Base-by-base conservation (phyloP, 2,113 vertebrate genomes). In the Calyptomena viridis region DNA sequence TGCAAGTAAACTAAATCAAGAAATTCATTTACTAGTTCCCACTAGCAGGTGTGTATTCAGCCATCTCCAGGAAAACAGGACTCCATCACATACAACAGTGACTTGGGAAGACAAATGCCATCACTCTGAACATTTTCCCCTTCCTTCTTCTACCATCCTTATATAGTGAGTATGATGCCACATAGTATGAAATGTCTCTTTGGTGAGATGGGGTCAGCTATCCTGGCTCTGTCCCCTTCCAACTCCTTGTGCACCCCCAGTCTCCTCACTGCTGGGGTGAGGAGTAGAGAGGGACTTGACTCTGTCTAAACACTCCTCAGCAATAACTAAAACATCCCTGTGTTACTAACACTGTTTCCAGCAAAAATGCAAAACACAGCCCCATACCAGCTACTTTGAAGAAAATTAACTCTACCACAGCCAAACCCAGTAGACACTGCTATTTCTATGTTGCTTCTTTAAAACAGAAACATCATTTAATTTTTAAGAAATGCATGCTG, bases 191-290 rank as follows among this genome's bases (percentile, higher is more conserved):
- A 35, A 31, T 31, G 25, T 42, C 40, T 9, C 63, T 69, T 11
- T 63, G 30, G 5, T 15, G 39, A 27, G 2, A 4, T 62, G 40
- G 12, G 1, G 3, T 49, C 72, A 37, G 18, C 25, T 49, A 27
- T 56, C 31, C 49, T 63, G 69, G 11, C 63, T 83, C n/a, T 42
- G 40, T 56, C 47, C 18, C 25, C 35, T 69, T 40, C 55, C 1
- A 1, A 20, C 4, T 62, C 25, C 55, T 1, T 76, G 63, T 55
- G 35, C 7, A 35, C 11, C 30, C 39, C 3, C 53, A 53, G 30
- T 40, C 47, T 68, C 47, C 71, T 68, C 4, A 0, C 40, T 62
- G 55, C 2, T 7, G 33, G 18, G 0, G 0, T 19, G 5, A 35
- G 47, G 47, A 55, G 47, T 24, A 76, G 40, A 27, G 75, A 55